A percentile compares a stretch with the other conserved stretches of the same genome.
phyloP scores from a whole-genome alignment of 2,888 invertebrate species.

The Conistra vaccinii region DNA sequence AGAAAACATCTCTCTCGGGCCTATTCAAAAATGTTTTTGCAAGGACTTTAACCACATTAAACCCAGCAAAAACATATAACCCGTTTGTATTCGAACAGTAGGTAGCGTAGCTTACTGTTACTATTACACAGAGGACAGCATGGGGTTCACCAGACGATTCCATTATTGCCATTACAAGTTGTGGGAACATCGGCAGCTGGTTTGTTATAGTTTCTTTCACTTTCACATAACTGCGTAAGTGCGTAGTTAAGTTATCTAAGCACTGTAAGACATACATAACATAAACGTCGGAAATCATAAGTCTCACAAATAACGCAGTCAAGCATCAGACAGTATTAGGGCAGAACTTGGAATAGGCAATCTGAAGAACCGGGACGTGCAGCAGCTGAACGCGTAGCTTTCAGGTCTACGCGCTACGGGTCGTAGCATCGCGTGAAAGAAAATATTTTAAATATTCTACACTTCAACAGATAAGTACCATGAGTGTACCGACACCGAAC shows the following conservation, averaged over 20 bases:
- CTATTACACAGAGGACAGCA: background rate
- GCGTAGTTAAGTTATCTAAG: constrained; percentile 31
- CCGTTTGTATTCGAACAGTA: background rate
- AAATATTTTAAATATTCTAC: too few relatives aligned
- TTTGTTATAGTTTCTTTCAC: constrained; percentile 25
- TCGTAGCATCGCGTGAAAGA: background rate
- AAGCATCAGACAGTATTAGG: background rate
- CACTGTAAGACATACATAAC: background rate
- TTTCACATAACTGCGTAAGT: constrained; percentile 22
- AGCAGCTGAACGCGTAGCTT: background rate
- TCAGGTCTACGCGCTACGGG: background rate
- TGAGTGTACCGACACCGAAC: background rate
- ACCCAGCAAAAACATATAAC: background rate
- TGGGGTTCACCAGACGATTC: background rate
- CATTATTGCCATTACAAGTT: background rate
- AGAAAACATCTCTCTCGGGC: background rate
- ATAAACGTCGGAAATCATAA: constrained; percentile 3
- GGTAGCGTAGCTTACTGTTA: background rate
- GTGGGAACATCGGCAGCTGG: constrained; percentile 43
- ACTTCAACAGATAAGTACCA: background rate
- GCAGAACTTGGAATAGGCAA: background rate
- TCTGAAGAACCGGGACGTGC: background rate
- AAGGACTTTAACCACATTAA: constrained; percentile 6
- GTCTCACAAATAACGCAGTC: background rate
- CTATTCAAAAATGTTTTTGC: background rate